A percentile compares a stretch with the other conserved stretches of the same genome.
These are phyloP conservation scores for Morelia viridis DNA, from an alignment of 2,797 vertebrate genomes.

Conservation along the genomic window DNA sequence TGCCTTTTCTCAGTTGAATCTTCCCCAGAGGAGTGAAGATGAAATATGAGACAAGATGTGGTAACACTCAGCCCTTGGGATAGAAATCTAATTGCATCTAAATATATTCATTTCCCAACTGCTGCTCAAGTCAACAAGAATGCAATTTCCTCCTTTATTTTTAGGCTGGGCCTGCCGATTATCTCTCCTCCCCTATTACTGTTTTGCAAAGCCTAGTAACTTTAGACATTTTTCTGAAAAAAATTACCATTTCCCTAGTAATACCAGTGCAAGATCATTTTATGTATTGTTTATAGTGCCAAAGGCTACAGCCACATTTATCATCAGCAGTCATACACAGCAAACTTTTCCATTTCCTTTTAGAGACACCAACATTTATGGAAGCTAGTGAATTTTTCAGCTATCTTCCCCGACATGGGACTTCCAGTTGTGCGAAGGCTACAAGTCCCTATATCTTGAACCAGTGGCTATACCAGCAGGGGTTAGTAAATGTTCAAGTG, in stretches of 20 bases:
- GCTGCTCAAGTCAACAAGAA: conserved; percentile 6
- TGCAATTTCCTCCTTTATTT: conserved; percentile 4
- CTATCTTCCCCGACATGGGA: not conserved
- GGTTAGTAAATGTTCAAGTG: too few relatives aligned
- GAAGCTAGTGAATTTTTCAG: not conserved
- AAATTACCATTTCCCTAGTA: not conserved
- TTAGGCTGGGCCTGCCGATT: not conserved
- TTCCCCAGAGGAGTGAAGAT: not conserved
- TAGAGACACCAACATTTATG: not conserved
- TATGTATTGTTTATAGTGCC: not conserved
- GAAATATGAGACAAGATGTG: conserved; percentile 4
- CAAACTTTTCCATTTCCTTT: not conserved
- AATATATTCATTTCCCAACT: conserved; percentile 23
- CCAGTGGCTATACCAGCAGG: not conserved
- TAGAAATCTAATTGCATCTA: conserved; percentile 18
- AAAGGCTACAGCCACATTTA: not conserved
- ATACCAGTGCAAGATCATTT: not conserved
- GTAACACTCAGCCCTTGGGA: conserved; percentile 8
- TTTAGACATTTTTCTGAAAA: not conserved
- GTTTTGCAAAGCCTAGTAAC: not conserved
- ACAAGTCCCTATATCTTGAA: not conserved
- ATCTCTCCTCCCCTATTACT: not conserved
- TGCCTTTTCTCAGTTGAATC: not conserved
- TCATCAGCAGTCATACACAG: not conserved
- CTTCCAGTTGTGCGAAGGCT: not conserved